Evolutionary conservation across 2,888 invertebrate genomes (phyloP), one percentile per base, ranked within the genome.

Genomic region (Tromatobia lineatoria): DNA sequence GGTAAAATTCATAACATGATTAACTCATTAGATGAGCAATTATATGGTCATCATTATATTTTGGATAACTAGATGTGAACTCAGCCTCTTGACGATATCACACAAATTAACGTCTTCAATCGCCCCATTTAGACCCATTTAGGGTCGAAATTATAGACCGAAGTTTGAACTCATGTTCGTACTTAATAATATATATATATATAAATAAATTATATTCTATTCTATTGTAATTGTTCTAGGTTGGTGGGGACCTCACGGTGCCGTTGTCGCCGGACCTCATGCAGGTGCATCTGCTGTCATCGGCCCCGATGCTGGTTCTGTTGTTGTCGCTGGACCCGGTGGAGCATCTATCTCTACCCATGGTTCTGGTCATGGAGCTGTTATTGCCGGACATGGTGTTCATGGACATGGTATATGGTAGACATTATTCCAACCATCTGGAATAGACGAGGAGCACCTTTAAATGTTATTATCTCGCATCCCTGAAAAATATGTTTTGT

Each of bases 311-410:
- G 57, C 81, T n/a, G 86, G 86, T 23, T 82, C 87, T 10, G 87
- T 84, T n/a, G 77, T 87, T 50, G 83, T 87, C 50, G 80, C 88
- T 66, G 87, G 88, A 73, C 88, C 88, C 8, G 84, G 83, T 13
- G 88, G 88, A 6, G 85, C 82, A 57, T 76, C 84, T 4, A 85
- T 88, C 54, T 86, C 88, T 11, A 86, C 87, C 47, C 83, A 87
- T 38, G 87, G 87, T 25, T 67, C 83, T 47, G 87, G 86, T 59
- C 85, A 85, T n/a, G 87, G 86, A 52, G 84, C 87, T 15, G 81
- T 86, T 23, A 34, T 85, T 15, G 29, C 85, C 7, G 80, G 78
- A 38, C 75, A 85, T 38, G 76, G 61, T 34, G 45, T 64, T 47
- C 82, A 82, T 15, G 86, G 85, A 50, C 82, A 82, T 15, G 86